Base-by-base conservation (phyloP, 2,888 invertebrate genomes). In the Calliphora vomitoria region DNA sequence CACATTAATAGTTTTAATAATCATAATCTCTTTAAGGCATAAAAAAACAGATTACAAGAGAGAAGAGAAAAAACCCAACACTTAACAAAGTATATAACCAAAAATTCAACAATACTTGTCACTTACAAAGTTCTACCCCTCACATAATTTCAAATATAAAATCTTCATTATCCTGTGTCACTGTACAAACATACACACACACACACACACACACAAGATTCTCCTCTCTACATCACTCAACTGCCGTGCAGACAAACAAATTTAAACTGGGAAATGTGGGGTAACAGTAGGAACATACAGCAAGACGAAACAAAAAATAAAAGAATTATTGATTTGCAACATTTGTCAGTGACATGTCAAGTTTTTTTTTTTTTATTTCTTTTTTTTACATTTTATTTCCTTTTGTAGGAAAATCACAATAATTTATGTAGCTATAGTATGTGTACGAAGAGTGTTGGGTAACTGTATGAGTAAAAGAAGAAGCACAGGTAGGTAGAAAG, bases 271-370 rank as follows among this genome's bases (percentile, higher is more conserved):
- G 25, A 1, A 5, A 4, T 11, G 60, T 25, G 35, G 20, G 47
- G 11, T 11, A 25, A 3, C 8, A 18, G n/a, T 4, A 41, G 44
- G 31, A 20, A 20, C 11, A 11, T 6, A 44, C 11, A 25, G 38
- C n/a, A 60, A 66, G 11, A 25, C 8, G 44, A 71, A 60, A 25
- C 25, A 50, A 15, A 53, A 58, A 38, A 38, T 41, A 25, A 53
- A 75, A 68, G 38, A 75, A 79, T 66, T 86, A 89, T 89, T 88
- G 89, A 85, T 88, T 89, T 88, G 87, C 82, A 83, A 88, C 88
- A 88, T 90, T 89, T 88, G 89, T 82, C 80, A 88, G 71, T 86
- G 86, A 86, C 85, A 86, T 58, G 71, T 71, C 71, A 80, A 81
- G 69, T 79, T 82, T 81, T 53, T 62, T 58, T n/a, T 58, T 76